phyloP scores from a whole-genome alignment of 2,888 invertebrate genomes.

The Colostygia pectinataria region DNA sequence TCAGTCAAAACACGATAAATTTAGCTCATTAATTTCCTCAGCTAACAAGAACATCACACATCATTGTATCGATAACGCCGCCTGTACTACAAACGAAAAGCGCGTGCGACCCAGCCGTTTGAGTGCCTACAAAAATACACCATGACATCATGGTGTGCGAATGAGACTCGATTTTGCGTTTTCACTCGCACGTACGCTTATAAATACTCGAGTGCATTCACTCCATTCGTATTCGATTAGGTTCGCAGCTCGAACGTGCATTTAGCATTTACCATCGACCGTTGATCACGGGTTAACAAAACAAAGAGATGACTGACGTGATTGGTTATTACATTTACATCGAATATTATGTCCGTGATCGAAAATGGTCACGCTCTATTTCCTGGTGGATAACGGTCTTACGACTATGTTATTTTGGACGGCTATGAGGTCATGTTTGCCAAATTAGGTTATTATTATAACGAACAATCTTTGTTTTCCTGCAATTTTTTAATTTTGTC shows the following conservation, averaged over 20 bases:
- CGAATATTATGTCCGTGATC: slow-evolving; percentile 37
- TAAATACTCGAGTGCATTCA: slow-evolving; percentile 72
- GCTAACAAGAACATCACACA: slow-evolving; percentile 42
- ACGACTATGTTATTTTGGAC: slow-evolving; percentile 46
- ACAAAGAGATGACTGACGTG: slow-evolving; percentile 36
- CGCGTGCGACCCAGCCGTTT: slow-evolving; percentile 65
- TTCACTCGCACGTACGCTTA: slow-evolving; percentile 57
- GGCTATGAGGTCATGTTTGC: slow-evolving; percentile 52
- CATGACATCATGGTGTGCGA: slow-evolving; percentile 81
- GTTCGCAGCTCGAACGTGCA: slow-evolving; percentile 43
- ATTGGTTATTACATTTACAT: slow-evolving; percentile 29
- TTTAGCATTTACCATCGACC: slow-evolving; percentile 39
- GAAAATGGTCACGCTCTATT: slow-evolving; percentile 52
- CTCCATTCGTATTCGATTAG: slow-evolving; percentile 63
- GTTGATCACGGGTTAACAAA: slow-evolving; percentile 36
- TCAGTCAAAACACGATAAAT: slow-evolving; percentile 12
- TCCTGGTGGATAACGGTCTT: slow-evolving; percentile 56
- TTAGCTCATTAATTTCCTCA: slow-evolving; percentile 27
- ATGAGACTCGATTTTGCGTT: slow-evolving; percentile 47
- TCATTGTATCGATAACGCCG: slow-evolving; percentile 54
- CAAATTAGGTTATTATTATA: slow-evolving; percentile 47
- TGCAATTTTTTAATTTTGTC: slow-evolving; percentile 23
- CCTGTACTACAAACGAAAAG: slow-evolving; percentile 66
- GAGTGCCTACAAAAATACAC: slow-evolving; percentile 74
- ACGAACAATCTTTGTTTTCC: slow-evolving; percentile 40